Percentiles rank a stretch among this genome's conserved stretches.
Conservation (phyloP, 2,888 invertebrate genomes). For the Pseudococcus viburni region DNA sequence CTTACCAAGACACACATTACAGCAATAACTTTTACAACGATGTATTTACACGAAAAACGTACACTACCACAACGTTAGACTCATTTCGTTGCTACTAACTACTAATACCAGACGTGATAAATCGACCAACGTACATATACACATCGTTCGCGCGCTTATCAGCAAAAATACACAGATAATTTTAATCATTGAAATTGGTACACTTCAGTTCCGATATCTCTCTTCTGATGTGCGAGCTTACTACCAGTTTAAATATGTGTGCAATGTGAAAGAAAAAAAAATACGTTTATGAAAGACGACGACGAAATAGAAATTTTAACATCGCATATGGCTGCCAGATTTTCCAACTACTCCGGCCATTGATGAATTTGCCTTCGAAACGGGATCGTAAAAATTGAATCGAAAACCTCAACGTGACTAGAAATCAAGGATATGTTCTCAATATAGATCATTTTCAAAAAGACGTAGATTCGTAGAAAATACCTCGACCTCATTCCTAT, state of each 20-base stretch:
- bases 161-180: slow-evolving; percentile 36
- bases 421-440: background rate
- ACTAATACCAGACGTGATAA: slow-evolving; percentile 3
- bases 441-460: background rate
- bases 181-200: slow-evolving; percentile 38
- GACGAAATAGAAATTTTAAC: too few relatives aligned
- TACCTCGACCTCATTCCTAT: too few relatives aligned
- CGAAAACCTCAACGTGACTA: too few relatives aligned
- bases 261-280: background rate
- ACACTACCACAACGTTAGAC: slow-evolving; percentile 1
- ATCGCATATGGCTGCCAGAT: background rate
- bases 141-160: slow-evolving; percentile 20
- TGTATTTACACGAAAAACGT: background rate
- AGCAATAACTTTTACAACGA: background rate
- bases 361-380: background rate
- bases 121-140: background rate
- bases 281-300: background rate
- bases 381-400: background rate
- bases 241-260: background rate
- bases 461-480: background rate
- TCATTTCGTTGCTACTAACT: background rate
- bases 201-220: slow-evolving; percentile 28
- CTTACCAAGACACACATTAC: background rate
- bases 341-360: background rate
- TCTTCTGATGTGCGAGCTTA: slow-evolving; percentile 12